Evolutionary conservation across 2,113 vertebrate species (phyloP), one percentile per base, ranked within the genome.

Genomic region (Vidua macroura): DNA sequence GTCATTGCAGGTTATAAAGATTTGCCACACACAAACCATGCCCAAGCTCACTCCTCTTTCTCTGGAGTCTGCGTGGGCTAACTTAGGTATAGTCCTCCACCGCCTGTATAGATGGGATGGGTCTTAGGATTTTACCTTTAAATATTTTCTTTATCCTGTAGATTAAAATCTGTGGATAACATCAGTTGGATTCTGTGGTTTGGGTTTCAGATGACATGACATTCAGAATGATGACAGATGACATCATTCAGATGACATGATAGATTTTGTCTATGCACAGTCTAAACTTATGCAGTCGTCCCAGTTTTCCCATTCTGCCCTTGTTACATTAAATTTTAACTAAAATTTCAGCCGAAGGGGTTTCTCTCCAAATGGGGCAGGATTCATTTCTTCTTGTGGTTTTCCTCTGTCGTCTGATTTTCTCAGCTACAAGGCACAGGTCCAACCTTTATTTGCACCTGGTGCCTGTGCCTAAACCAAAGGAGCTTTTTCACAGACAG

Each of bases 1-100:
- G 48, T 30, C 6, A 5, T 14, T 62, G 15, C 0, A 0, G 17
- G 22, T 76, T 82, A 31, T 12, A 59, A 62, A 75, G 14, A 12
- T 58, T 62, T 55, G 27, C 48, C 70, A 24, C 19, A 35, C 16
- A 27, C 25, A 83, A 8, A 31, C 31, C 51, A 37, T 1, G 3
- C 10, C 17, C 20, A 11, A 43, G 19, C 11, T 59, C 60, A 6
- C 21, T 63, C 14, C 22, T 91, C 11, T 30, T 60, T 44, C 48
- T 64, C 79, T 49, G 37, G 51, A 63, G 14, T 20, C 27, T 59
- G 49, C 15, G 12, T 2, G 3, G 2, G 0, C 27, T 25, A 20
- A 6, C 2, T 43, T 28, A 39, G 3, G 1, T 16, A 13, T 8
- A 48, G 53, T 30, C 41, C 25, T 73, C 37, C 12, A 13, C 25